Evolutionary conservation across 2,113 vertebrate genomes (phyloP).

Genomic region (Sylvia atricapilla): DNA sequence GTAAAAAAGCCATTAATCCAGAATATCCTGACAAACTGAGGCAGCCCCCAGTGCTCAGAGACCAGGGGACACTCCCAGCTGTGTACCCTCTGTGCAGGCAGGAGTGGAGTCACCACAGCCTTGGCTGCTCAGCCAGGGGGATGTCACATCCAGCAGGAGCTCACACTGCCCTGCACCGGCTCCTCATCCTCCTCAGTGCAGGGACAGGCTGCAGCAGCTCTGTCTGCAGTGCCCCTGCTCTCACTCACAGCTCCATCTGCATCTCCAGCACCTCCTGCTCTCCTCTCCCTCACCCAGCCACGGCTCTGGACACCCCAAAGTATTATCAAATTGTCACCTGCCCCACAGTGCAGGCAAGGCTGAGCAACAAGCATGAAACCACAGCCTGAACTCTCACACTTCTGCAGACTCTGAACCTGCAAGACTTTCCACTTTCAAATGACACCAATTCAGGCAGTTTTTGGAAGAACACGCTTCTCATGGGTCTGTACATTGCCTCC

Average conservation of each 20-base stretch:
- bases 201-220: not conserved
- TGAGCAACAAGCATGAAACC: not conserved
- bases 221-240: not conserved
- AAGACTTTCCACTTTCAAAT: not conserved
- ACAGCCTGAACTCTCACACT: not conserved
- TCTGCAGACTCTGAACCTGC: not conserved
- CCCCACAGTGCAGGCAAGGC: rapidly evolving
- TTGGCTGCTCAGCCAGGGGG: not conserved
- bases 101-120: not conserved
- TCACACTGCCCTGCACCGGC: not conserved
- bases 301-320: rapidly evolving
- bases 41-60: not conserved
- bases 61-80: not conserved
- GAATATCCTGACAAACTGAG: not conserved
- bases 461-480: not conserved
- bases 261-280: not conserved
- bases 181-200: not conserved
- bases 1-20: not conserved
- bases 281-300: not conserved
- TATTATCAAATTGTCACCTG: not conserved
- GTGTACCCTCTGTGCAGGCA: not conserved
- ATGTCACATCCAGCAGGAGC: rapidly evolving
- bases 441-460: not conserved
- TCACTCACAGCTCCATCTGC: not conserved
- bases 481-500: not conserved